phyloP scores from a whole-genome alignment of 2,888 invertebrate species.

The Lepidonotus clava region DNA sequence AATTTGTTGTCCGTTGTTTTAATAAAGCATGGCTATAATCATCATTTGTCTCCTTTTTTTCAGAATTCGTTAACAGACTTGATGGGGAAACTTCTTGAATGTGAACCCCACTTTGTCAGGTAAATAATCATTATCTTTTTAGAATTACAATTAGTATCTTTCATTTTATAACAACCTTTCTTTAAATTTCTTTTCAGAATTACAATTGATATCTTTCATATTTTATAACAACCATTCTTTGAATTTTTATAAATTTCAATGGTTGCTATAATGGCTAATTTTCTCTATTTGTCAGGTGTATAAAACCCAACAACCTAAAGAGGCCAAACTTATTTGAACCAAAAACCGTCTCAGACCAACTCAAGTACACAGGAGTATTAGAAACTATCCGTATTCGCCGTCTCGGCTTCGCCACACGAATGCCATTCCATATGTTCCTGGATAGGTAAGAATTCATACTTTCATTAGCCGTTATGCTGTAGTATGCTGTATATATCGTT shows the following conservation, averaged over 20 bases:
- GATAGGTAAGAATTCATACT: slow-evolving; percentile 62
- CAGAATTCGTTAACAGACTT: slow-evolving; percentile 74
- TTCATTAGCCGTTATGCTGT: no score
- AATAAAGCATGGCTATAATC: no score
- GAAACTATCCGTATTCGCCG: slow-evolving; percentile 76
- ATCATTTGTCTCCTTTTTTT: slow-evolving; percentile 55
- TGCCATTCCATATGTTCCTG: slow-evolving; percentile 78
- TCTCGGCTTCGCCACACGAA: slow-evolving; percentile 84
- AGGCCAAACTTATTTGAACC: slow-evolving; percentile 68
- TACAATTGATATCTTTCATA: background rate
- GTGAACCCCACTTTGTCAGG: slow-evolving; percentile 75
- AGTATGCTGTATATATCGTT: no score
- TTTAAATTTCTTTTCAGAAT: background rate
- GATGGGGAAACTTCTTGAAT: slow-evolving; percentile 71
- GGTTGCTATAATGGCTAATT: no score
- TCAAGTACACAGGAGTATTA: slow-evolving; percentile 77
- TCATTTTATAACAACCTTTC: background rate
- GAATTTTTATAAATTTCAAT: background rate
- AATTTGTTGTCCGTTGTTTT: no score
- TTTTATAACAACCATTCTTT: background rate
- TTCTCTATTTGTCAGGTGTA: slow-evolving; percentile 68
- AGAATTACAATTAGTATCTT: background rate
- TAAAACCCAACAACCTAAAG: slow-evolving; percentile 75
- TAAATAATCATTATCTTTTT: slow-evolving; percentile 59
- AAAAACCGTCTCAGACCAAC: slow-evolving; percentile 73